A percentile compares a stretch with the other conserved stretches of the same genome.
phyloP scores from a whole-genome alignment of 2,113 vertebrate genomes.

The Embiotoca jacksoni region DNA sequence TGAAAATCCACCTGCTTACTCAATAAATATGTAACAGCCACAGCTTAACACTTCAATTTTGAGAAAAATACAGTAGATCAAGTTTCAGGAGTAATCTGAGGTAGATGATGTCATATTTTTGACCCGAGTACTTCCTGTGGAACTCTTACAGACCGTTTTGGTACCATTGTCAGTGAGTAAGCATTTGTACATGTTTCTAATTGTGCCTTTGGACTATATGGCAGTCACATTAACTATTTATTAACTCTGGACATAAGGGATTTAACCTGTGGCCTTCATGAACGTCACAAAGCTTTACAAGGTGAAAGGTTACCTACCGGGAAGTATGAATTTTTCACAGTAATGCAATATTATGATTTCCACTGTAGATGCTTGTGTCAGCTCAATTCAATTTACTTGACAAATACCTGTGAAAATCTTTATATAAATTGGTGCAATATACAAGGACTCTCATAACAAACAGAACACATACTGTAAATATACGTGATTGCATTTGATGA shows the following conservation, averaged over 20 bases:
- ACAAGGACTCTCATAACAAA: not conserved
- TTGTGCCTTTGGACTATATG: not conserved
- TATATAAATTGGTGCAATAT: constrained; percentile 16
- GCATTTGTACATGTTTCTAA: not conserved
- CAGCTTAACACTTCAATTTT: not conserved
- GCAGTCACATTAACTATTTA: constrained; percentile 23
- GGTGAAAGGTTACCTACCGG: constrained; percentile 32
- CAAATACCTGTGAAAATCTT: constrained; percentile 8
- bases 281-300: constrained; percentile 8
- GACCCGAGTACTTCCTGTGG: not conserved
- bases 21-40: constrained; percentile 6
- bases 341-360: constrained; percentile 16
- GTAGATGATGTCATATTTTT: too few relatives aligned
- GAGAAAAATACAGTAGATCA: too few relatives aligned
- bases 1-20: constrained; percentile 13
- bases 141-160: constrained; percentile 4
- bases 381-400: constrained; percentile 25
- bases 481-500: constrained; percentile 1
- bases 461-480: not conserved
- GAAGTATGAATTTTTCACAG: not conserved
- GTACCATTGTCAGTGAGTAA: not conserved
- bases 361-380: not conserved
- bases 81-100: too few relatives aligned
- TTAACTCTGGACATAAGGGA: constrained; percentile 19
- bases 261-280: not conserved